Evolutionary conservation across 2,797 vertebrate genomes (phyloP), one percentile per base, ranked within the genome.

Genomic region (Anguilla pacifica): DNA sequence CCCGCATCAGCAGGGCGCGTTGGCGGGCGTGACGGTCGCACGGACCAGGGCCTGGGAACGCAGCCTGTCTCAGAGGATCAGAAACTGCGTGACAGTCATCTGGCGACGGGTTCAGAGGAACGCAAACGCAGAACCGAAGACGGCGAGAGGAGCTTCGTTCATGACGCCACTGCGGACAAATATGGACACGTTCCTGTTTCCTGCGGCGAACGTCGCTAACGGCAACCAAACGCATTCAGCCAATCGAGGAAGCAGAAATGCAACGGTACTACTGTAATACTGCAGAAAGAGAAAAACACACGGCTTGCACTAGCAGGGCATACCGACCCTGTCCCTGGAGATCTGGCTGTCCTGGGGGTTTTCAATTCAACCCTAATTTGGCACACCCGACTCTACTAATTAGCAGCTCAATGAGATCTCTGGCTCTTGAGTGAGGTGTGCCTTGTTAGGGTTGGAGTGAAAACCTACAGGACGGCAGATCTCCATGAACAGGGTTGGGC

Each of bases 11-110:
- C 70, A 35, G 70, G 82, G 1, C 86, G 22, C 57, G 25, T 43
- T 10, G 53, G 19, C 9, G 55, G 6, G 7, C 28, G 6, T 25
- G 55, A 22, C 39, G 25, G 15, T 31, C 88, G 74, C 86, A 57
- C 61, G 88, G 88, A 83, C 61, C 87, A 43, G 4, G 35, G 51
- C n/a, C 28, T 39, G 55, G 92, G 92, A 94, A 93, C 91, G 46
- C 77, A 10, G 89, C 57, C 89, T 15, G 67, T 81, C 79, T 51
- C 85, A 90, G 85, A 83, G 82, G 94, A 96, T 95, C 88, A 91
- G 94, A 95, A 95, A 96, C 92, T 88, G 53, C 86, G 46, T 39
- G 39, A 39, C 70, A 89, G 57, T 91, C 87, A 91, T 74, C 64
- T 1, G 39, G 82, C 49, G 39, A 64, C 31, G 6, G 7, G 57